Base-by-base conservation (phyloP, 1,140 invertebrate species). In the Bombus sibiricus region DNA sequence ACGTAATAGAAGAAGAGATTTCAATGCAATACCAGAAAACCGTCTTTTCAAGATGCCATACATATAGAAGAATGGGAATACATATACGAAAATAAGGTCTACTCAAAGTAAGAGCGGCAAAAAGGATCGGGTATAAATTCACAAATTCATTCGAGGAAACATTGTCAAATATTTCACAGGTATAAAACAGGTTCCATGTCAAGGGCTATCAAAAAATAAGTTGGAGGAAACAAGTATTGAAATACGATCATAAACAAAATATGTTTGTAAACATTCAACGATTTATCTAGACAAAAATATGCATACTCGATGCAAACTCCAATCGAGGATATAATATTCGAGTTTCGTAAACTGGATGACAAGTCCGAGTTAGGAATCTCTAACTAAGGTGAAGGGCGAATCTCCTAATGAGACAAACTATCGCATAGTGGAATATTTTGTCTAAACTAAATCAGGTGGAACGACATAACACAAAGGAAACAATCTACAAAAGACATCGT, bases 331-430 rank as follows among this genome's bases (percentile, higher is more conserved):
- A 22, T 53, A 53, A 22, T 22, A 53, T 53, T 53, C 47, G 47
- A 22, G 18, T 53, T 22, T 53, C 47, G 18, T 22, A n/a, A n/a
- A 62, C 28, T 62, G 59, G 59, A n/a, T n/a, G 28, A 62, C 59
- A 62, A 62, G 28, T 62, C 59, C 59, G 2, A 62, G 59, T n/a
- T n/a, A 62, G 28, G 12, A 53, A 53, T 8, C 47, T 53, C 18
- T 53, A 53, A 53, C 47, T 53, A 53, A 53, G 47, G 47, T 53
- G 12, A n/a, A 62, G 77, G 39, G 37, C 3, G 15, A 37, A 66
- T 66, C 81, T 75, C 71, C 81, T 83, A 83, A 37, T 32, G 73
- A 77, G 81, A 77, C 53, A 13, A 68, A 22, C 18, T 10, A 39
- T 28, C 68, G 10, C 25, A 25, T 39, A 22, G 22, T 39, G 68